Base-by-base conservation (phyloP, 2,888 invertebrate species). In the Cephus runcator region DNA sequence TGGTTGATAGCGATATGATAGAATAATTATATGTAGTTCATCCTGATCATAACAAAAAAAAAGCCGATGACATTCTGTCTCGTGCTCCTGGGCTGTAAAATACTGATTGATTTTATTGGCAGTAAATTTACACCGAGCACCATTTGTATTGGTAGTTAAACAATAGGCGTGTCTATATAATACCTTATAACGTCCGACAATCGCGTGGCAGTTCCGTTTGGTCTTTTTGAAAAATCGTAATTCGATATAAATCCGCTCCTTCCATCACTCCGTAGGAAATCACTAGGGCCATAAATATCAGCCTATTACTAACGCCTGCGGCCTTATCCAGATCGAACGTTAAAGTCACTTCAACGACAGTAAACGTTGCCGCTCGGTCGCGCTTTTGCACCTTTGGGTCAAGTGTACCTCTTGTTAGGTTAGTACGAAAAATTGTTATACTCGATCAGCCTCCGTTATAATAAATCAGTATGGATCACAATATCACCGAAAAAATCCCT, bases 51-150 rank as follows among this genome's bases (percentile, higher is more conserved):
- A 40, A 40, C 15, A 40, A 4, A 80, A 84, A 84, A 84, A 85
- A 86, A 82, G n/a, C 82, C 78, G 80, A 83, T 82, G 82, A 87
- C 83, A 85, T 84, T 86, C 83, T 83, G 81, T 83, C 85, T 83
- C 85, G 84, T 86, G 84, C 81, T 83, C 68, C 77, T 75, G 56
- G 82, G 85, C 85, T 87, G 85, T 88, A 88, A 88, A 88, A 86
- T 86, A 83, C 86, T 85, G 84, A 84, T 85, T 87, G 87, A 87
- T 88, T 89, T 89, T 89, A 88, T 89, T 84, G 85, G 86, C 86
- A 87, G 86, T 89, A 89, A 89, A 88, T 89, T 88, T 88, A 81
- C 86, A 83, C 85, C 83, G 81, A 40, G 40, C 15, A 79, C 78
- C 33, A 31, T 73, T 71, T 75, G 40, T 11, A 33, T 34, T 81